Evolutionary conservation across 2,113 vertebrate genomes (phyloP), one percentile per base, ranked within the genome.

Genomic region (Vulpes ferrilata): DNA sequence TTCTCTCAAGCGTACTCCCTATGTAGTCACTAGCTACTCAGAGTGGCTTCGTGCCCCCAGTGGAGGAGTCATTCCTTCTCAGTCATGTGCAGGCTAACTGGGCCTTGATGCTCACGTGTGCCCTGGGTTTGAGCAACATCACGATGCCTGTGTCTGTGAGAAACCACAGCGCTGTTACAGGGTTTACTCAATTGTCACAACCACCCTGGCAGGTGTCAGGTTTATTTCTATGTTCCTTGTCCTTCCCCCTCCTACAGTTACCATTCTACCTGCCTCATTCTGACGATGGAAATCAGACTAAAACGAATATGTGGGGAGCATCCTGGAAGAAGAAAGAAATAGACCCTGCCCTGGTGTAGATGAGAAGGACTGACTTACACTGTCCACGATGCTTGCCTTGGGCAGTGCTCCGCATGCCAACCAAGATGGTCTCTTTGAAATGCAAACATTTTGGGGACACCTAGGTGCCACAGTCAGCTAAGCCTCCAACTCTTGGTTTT

Each of bases 351-450:
- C 11, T 74, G n/a, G 20, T 38, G 19, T 65, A 62, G 30, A n/a
- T 48, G n/a, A 48, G 32, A 51, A 73, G 43, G 22, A 48, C 7
- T 32, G 48, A 16, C 25, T 51, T 94, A 32, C 11, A 22, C 35
- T 0, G 22, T 59, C 17, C n/a, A 82, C 1, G 0, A 57, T 7
- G 6, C 17, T 43, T 7, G 3, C 4, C 32, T 30, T 30, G n/a
- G 23, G 55, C 1, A 0, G 20, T 3, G 25, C 12, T 65, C 30
- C 27, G 27, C 4, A 11, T 30, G 25, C 13, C 78, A 80, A 32
- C n/a, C 19, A n/a, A 43, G 38, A 87, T 15, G 13, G 11, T n/a
- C 30, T 38, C 23, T 69, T 59, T 65, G 23, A 81, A 89, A 69
- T 2, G 11, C 64, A 88, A 55, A 67, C 17, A 69, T 35, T 69